phyloP scores from a whole-genome alignment of 2,888 invertebrate species.

The Cordilura impudica region DNA sequence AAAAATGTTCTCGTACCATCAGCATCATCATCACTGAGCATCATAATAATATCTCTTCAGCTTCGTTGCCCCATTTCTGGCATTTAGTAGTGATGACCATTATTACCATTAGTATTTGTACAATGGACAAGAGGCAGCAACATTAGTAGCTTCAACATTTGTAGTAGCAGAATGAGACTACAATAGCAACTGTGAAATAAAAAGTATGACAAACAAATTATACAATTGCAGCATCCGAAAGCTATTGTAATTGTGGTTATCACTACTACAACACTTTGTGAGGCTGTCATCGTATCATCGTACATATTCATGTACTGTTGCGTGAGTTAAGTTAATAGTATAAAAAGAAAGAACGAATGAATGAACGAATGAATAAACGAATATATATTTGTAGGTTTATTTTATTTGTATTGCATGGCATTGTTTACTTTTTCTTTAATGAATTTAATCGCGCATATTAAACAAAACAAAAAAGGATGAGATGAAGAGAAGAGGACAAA shows the following conservation, averaged over 20 bases:
- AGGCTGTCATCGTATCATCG: background rate
- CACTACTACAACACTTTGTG: constrained; percentile 6
- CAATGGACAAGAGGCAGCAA: constrained; percentile 18
- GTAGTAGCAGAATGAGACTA: background rate
- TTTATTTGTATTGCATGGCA: constrained; percentile 60
- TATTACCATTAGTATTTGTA: constrained; percentile 27
- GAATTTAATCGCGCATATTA: constrained; percentile 74
- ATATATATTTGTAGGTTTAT: constrained; percentile 52
- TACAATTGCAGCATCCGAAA: constrained; percentile 53
- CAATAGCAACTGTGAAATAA: background rate
- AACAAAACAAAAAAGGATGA: constrained; percentile 65
- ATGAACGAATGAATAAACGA: constrained; percentile 22
- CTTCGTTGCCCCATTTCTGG: background rate
- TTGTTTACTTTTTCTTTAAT: constrained; percentile 70
- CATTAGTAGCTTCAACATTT: constrained; percentile 16
- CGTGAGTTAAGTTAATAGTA: constrained; percentile 48
- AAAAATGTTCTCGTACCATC: background rate
- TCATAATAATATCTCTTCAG: constrained; percentile 25
- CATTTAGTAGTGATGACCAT: constrained; percentile 29
- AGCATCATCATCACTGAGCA: background rate
- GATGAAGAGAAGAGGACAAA: background rate
- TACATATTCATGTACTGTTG: constrained; percentile 16
- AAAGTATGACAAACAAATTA: constrained; percentile 48
- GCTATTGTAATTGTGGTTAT: constrained; percentile 54
- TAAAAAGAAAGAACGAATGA: background rate